These are phyloP conservation scores for Pinna nobilis DNA, from an alignment of 1,140 invertebrate species.

Conservation along the genomic window DNA sequence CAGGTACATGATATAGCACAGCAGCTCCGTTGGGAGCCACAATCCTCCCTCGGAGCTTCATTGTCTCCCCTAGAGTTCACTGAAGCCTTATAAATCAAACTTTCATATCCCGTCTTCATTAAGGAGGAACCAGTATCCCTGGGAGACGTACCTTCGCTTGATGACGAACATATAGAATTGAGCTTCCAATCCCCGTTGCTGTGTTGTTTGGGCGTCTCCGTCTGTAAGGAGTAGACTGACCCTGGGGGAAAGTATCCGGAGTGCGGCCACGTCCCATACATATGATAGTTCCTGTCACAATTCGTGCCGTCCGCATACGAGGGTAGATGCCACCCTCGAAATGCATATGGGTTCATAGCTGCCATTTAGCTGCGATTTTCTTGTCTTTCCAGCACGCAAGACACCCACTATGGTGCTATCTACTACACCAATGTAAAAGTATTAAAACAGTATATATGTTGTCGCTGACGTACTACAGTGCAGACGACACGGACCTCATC, in stretches of 20 bases:
- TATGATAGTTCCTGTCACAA: conserved; percentile 68
- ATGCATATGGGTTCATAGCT: conserved; percentile 69
- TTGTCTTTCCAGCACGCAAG: background rate
- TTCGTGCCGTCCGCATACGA: conserved; percentile 64
- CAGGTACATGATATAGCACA: conserved; percentile 68
- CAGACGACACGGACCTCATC: background rate
- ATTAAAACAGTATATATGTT: conserved; percentile 5
- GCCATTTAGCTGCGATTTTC: conserved; percentile 39
- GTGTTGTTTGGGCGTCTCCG: conserved; percentile 63
- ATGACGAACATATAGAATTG: conserved; percentile 58
- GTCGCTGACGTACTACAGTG: conserved; percentile 5
- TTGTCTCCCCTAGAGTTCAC: conserved; percentile 40
- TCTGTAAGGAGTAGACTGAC: conserved; percentile 65
- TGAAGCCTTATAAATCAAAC: conserved; percentile 63
- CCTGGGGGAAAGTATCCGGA: conserved; percentile 67
- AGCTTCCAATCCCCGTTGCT: conserved; percentile 66
- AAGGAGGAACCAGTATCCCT: conserved; percentile 39
- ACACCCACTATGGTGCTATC: background rate
- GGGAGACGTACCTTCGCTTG: conserved; percentile 52
- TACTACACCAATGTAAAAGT: conserved; percentile 5
- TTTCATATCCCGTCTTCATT: conserved; percentile 62
- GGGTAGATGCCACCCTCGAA: conserved; percentile 69
- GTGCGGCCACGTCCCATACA: conserved; percentile 66
- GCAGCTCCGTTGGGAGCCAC: conserved; percentile 55
- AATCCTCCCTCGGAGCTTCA: conserved; percentile 52